Evolutionary conservation across 2,113 vertebrate species (phyloP), one percentile per base, ranked within the genome.

Genomic region (Gymnogyps californianus): DNA sequence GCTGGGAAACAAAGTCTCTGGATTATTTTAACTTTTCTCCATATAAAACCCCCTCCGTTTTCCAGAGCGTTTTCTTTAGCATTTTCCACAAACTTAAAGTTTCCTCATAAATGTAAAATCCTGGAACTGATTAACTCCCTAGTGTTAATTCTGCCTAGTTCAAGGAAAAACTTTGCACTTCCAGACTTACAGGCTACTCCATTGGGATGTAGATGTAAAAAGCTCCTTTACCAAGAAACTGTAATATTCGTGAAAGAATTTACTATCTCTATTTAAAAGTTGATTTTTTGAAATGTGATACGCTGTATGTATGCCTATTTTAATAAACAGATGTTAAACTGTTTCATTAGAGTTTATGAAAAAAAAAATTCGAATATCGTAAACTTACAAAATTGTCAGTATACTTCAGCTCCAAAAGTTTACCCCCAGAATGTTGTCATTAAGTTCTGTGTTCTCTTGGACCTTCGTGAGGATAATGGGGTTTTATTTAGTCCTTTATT

Each of bases 81-180:
- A 29, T 92, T 91, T 96, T 95, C 78, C 81, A 86, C 89, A 83
- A 83, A 47, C 81, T 69, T 31, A 58, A 88, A 58, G 81, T 55
- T 94, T 75, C 62, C 71, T 95, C 75, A 22, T 91, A 88, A 93
- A 94, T 91, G 78, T 74, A 69, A 95, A 86, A 83, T 77, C 65
- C 87, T 96, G 92, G 78, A 84, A 86, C 82, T 90, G 62, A 94
- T 96, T 96, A 94, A 85, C 88, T 97, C 90, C 72, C 16, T 55
- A 25, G 70, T 79, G 57, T 90, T 93, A 95, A 92, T 96, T 93
- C 91, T 89, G 80, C 90, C 20, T 77, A 78, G 69, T 79, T 95
- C 76, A 95, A 88, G 78, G 57, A 44, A 91, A 97, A 94, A 77
- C 14, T 17, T 46, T 84, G 46, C 47, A 46, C 66, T 91, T 93